Conservation (phyloP, 2,888 invertebrate genomes). For the Rotaria socialis region DNA sequence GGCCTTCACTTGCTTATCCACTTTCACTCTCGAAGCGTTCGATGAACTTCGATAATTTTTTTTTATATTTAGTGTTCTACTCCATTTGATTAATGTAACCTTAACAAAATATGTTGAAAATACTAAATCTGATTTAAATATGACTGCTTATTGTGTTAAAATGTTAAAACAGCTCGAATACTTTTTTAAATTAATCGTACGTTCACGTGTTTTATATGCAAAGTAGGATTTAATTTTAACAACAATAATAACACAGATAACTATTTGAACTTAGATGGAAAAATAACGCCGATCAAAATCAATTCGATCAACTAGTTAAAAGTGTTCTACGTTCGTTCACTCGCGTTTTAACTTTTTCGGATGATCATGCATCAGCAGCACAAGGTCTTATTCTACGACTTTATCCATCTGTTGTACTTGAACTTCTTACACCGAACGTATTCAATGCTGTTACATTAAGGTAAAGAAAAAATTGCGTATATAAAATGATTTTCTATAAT, state of each 20-base stretch:
- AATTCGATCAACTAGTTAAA: constrained; percentile 17
- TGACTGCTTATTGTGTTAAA: constrained; percentile 8
- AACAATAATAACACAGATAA: neutral
- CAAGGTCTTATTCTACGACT: neutral
- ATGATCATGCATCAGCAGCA: constrained; percentile 20
- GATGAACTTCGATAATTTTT: too few relatives aligned
- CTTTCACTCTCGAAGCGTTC: too few relatives aligned
- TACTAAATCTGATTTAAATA: neutral
- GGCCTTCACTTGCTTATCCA: too few relatives aligned
- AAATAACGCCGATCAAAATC: constrained; percentile 10
- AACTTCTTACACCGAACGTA: neutral
- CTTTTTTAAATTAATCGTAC: constrained; percentile 23
- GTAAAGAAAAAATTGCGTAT: neutral
- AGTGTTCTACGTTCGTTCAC: constrained; percentile 23
- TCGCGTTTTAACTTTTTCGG: neutral
- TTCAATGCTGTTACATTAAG: neutral
- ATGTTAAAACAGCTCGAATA: constrained; percentile 4
- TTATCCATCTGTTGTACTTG: constrained; percentile 8
- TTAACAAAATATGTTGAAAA: constrained; percentile 4
- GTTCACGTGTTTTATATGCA: constrained; percentile 30
- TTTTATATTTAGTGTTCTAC: neutral
- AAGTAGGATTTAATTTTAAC: neutral
- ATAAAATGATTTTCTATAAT: neutral
- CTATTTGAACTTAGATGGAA: neutral
- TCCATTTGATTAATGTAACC: constrained; percentile 3